These are phyloP conservation scores for Pheosia gnoma DNA, from an alignment of 2,888 invertebrate genomes.

Conservation along the genomic window DNA sequence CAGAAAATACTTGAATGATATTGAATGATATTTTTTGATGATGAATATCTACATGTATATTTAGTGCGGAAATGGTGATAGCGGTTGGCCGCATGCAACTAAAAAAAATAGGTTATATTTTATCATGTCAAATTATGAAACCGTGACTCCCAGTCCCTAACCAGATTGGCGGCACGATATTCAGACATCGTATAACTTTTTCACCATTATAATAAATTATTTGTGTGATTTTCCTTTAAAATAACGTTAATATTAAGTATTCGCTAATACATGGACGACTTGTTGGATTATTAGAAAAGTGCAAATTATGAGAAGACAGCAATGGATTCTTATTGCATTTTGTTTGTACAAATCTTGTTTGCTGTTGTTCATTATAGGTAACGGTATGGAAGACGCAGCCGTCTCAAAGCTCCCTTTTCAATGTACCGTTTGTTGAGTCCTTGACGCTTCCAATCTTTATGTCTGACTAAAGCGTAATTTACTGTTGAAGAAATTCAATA, in stretches of 20 bases:
- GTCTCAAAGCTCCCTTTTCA: background rate
- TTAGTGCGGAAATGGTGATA: constrained; percentile 34
- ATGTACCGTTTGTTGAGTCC: constrained; percentile 7
- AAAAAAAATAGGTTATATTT: constrained; percentile 38
- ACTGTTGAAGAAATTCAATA: background rate
- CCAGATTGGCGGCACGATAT: background rate
- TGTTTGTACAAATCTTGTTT: background rate
- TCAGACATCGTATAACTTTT: background rate
- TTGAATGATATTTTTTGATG: background rate
- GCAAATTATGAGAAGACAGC: background rate
- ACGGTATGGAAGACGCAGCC: background rate
- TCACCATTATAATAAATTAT: background rate
- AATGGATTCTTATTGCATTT: background rate
- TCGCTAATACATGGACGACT: background rate
- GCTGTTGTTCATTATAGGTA: background rate
- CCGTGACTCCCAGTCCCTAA: background rate
- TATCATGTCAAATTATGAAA: constrained; percentile 17
- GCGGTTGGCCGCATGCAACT: constrained; percentile 37
- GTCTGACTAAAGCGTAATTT: background rate
- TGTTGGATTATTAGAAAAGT: background rate
- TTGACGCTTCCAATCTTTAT: background rate
- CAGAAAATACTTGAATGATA: too few species aligned
- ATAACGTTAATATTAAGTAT: background rate
- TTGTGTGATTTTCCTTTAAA: too few species aligned
- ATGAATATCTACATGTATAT: background rate